Evolutionary conservation across 1,140 invertebrate genomes (phyloP).

Genomic region (Acromyrmex charruanus): DNA sequence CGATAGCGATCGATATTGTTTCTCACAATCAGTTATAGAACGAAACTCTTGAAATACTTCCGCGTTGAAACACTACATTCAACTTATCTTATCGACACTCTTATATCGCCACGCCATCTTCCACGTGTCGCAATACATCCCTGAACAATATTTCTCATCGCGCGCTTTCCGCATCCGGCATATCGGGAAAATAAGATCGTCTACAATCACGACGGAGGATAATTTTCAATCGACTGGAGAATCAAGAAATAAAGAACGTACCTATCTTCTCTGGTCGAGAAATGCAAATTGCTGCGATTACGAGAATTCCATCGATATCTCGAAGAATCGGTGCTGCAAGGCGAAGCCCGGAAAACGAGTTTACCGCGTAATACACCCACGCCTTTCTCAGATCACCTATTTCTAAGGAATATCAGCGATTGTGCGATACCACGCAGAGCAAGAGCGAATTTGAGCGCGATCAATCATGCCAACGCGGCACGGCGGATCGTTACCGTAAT

Average conservation of each 20-base stretch:
- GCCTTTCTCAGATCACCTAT: conserved; percentile 38
- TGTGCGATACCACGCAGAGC: conserved; percentile 32
- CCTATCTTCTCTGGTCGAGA: conserved; percentile 55
- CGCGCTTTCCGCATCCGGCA: conserved; percentile 22
- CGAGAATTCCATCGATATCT: conserved; percentile 63
- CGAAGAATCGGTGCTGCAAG: conserved; percentile 47
- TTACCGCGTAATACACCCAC: conserved; percentile 64
- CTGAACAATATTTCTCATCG: conserved; percentile 28
- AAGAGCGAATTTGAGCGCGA: conserved; percentile 49
- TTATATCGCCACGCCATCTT: conserved; percentile 14
- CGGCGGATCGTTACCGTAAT: conserved; percentile 50
- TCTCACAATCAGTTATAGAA: background rate
- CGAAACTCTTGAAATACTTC: background rate
- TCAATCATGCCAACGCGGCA: conserved; percentile 53
- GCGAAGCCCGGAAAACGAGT: conserved; percentile 51
- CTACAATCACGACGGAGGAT: conserved; percentile 32
- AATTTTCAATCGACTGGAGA: conserved; percentile 50
- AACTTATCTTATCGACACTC: conserved; percentile 19
- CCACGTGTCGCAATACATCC: background rate
- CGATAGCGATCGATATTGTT: background rate
- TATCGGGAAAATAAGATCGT: conserved; percentile 28
- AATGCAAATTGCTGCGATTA: conserved; percentile 71
- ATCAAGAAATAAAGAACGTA: conserved; percentile 61
- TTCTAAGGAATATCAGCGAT: conserved; percentile 40
- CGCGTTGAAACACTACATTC: conserved; percentile 9